Percentiles rank a stretch among this genome's conserved stretches.
These are phyloP conservation scores for Danio albolineatus DNA, from an alignment of 2,797 vertebrate genomes.

Conservation along the genomic window DNA sequence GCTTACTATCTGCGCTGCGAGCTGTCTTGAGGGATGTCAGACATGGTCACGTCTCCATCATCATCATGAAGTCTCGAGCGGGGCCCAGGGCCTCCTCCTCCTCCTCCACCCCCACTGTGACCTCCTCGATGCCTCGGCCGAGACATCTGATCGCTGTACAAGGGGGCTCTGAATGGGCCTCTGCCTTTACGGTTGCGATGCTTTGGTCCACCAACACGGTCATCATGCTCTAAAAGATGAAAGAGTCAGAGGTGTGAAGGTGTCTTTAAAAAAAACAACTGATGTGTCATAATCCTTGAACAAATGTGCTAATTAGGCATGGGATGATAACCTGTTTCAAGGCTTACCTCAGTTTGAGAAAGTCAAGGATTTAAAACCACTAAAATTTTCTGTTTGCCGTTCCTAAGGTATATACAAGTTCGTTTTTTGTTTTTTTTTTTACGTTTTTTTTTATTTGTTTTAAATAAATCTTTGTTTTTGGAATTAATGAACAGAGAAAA, in stretches of 20 bases:
- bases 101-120: conserved; percentile 54
- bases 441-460: too few relatives aligned
- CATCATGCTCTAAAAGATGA: conserved; percentile 78
- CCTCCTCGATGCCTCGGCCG: conserved; percentile 70
- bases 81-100: conserved; percentile 59
- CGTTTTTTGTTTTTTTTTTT: too few relatives aligned
- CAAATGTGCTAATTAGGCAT: too few relatives aligned
- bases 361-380: too few relatives aligned
- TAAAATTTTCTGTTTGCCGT: too few relatives aligned
- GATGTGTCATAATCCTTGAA: background rate
- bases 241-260: background rate
- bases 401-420: too few relatives aligned
- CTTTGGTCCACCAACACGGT: conserved; percentile 74
- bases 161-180: conserved; percentile 80
- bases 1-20: conserved; percentile 65
- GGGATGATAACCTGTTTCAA: too few relatives aligned
- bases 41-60: conserved; percentile 82
- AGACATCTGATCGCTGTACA: conserved; percentile 74
- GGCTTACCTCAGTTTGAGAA: too few relatives aligned
- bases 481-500: too few relatives aligned
- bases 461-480: too few relatives aligned
- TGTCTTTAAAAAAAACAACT: background rate
- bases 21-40: conserved; percentile 73
- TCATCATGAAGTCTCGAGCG: conserved; percentile 75
- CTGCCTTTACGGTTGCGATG: conserved; percentile 79